Percentiles rank a stretch among this genome's conserved stretches.
These are phyloP conservation scores for Diplosoma virens DNA, from an alignment of 23 tunicate species.

Conservation along the genomic window DNA sequence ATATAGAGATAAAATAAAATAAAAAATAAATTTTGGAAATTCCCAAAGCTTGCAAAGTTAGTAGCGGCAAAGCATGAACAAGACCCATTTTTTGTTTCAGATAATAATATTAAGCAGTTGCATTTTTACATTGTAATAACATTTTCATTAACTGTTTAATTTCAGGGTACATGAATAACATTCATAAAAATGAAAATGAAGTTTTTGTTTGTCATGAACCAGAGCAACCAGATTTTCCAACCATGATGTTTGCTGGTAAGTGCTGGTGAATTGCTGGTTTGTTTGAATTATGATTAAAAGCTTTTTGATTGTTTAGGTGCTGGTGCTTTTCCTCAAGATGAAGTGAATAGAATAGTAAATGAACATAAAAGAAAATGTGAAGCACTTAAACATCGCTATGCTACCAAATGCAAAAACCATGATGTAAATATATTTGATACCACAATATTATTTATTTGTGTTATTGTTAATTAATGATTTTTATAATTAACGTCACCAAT, in stretches of 20 bases:
- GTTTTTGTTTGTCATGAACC: conserved; percentile 40
- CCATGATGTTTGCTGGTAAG: conserved; percentile 37
- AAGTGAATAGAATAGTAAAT: conserved; percentile 41
- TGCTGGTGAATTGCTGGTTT: neutral
- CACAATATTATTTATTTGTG: no score
- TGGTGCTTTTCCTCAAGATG: conserved; percentile 61
- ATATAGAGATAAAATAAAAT: no score
- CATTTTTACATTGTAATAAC: no score
- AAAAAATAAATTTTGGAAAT: no score
- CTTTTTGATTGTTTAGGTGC: conserved; percentile 7
- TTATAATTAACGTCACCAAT: no score
- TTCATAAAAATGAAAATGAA: conserved; percentile 48
- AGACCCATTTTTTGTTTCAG: no score
- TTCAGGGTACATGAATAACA: conserved; percentile 55
- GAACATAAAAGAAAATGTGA: conserved; percentile 22
- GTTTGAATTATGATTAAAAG: neutral
- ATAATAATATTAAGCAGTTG: no score
- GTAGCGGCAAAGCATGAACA: no score
- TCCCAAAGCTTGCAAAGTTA: no score
- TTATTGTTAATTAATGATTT: no score
- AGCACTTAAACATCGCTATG: conserved; percentile 30
- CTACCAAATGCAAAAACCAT: neutral
- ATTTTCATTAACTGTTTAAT: neutral
- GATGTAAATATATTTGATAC: no score
- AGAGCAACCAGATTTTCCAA: conserved; percentile 66